These are phyloP conservation scores for Notothenia rossii DNA, from an alignment of 2,113 vertebrate species.

Conservation along the genomic window DNA sequence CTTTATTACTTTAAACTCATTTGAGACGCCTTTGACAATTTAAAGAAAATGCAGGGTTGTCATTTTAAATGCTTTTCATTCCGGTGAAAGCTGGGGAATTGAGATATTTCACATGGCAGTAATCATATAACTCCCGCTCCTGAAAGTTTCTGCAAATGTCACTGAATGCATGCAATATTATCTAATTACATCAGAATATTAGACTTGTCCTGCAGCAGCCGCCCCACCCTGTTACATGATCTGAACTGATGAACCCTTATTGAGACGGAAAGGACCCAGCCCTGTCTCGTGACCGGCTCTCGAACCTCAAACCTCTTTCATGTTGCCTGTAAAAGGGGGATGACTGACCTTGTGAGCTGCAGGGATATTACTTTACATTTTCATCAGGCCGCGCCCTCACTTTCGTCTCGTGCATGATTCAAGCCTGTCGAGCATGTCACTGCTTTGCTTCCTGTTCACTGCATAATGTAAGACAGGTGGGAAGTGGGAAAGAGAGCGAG, in stretches of 20 bases:
- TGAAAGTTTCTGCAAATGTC: conserved; percentile 35
- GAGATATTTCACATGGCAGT: neutral
- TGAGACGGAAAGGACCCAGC: conserved; percentile 48
- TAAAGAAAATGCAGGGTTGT: neutral
- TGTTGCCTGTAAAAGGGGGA: conserved; percentile 60
- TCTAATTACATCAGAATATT: conserved; percentile 35
- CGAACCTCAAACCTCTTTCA: conserved; percentile 75
- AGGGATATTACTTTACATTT: conserved; percentile 74
- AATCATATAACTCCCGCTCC: neutral
- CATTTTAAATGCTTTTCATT: conserved; percentile 3
- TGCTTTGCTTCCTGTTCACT: conserved; percentile 49
- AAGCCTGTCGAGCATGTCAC: conserved; percentile 39
- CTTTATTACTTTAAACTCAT: neutral
- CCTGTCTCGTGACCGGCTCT: conserved; percentile 71
- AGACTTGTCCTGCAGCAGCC: conserved; percentile 42
- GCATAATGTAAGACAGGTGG: conserved; percentile 75
- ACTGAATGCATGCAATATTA: conserved; percentile 24
- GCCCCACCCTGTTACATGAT: conserved; percentile 47
- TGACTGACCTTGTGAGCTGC: conserved; percentile 66
- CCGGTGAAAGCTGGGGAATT: conserved; percentile 11
- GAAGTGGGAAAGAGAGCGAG: neutral
- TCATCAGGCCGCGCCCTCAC: conserved; percentile 55
- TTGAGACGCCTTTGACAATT: neutral
- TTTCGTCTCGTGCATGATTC: conserved; percentile 34
- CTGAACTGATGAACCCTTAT: conserved; percentile 58